These are phyloP conservation scores for Beris morrisii DNA, from an alignment of 2,888 invertebrate genomes.

Conservation along the genomic window DNA sequence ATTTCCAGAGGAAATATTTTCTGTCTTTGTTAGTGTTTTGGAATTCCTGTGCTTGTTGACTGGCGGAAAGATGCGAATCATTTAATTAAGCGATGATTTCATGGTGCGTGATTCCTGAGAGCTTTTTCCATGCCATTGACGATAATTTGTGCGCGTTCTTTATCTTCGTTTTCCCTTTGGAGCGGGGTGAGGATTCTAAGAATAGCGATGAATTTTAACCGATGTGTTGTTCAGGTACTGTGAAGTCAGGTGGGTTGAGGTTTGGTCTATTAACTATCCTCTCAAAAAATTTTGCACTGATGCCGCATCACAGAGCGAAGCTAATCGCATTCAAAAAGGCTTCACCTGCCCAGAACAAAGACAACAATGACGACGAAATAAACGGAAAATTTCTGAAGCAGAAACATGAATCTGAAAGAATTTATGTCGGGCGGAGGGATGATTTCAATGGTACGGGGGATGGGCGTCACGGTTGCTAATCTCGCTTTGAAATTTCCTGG, in stretches of 20 bases:
- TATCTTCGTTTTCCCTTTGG: background rate
- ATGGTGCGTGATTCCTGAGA: slow-evolving; percentile 32
- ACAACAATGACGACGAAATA: background rate
- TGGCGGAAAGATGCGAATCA: slow-evolving; percentile 29
- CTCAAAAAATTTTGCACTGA: background rate
- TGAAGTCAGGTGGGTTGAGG: too few species aligned
- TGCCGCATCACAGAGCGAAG: background rate
- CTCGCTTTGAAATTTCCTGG: slow-evolving; percentile 15
- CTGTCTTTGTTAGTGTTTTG: background rate
- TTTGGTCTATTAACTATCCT: background rate
- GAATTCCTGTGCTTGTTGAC: slow-evolving; percentile 20
- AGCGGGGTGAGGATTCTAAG: background rate
- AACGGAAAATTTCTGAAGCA: slow-evolving; percentile 10
- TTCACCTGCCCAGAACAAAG: slow-evolving; percentile 8
- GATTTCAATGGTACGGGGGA: background rate
- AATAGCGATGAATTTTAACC: background rate
- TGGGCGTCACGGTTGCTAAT: background rate
- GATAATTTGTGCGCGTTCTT: slow-evolving; percentile 18
- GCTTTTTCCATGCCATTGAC: slow-evolving; percentile 31
- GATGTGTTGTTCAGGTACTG: background rate
- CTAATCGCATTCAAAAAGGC: slow-evolving; percentile 14
- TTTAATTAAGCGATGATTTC: slow-evolving; percentile 33
- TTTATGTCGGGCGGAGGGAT: background rate
- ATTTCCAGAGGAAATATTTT: slow-evolving; percentile 10
- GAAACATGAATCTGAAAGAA: background rate